Conservation (phyloP, 2,888 invertebrate species). For the Thyatira batis region DNA sequence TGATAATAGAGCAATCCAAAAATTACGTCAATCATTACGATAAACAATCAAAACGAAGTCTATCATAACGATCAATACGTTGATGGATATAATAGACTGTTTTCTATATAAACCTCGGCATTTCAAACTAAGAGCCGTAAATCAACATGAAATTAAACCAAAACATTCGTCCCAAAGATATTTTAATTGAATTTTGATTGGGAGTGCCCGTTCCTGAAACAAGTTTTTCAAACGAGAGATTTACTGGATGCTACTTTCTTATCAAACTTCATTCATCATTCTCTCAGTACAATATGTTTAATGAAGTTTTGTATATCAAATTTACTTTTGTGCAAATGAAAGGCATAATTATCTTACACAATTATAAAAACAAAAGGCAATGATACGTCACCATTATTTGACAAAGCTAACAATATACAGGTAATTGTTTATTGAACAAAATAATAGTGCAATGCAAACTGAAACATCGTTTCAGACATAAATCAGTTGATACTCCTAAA, state of each 20-base stretch:
- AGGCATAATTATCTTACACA: too few relatives aligned
- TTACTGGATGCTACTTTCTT: constrained; percentile 41
- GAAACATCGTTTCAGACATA: constrained; percentile 1
- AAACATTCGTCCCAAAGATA: constrained; percentile 25
- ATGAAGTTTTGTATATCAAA: constrained; percentile 41
- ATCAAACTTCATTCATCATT: constrained; percentile 44
- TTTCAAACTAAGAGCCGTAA: neutral
- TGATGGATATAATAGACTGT: neutral
- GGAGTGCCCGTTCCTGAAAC: constrained; percentile 4
- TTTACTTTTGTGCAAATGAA: neutral
- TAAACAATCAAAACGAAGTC: too few relatives aligned
- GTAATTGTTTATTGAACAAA: too few relatives aligned
- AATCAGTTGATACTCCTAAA: constrained; percentile 10
- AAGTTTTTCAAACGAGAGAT: constrained; percentile 26
- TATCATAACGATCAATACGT: too few relatives aligned
- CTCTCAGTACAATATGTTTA: constrained; percentile 41
- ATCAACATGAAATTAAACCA: constrained; percentile 14
- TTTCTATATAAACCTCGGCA: neutral
- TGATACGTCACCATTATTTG: too few relatives aligned
- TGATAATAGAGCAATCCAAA: too few relatives aligned
- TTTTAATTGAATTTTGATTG: constrained; percentile 30
- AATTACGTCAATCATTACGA: too few relatives aligned
- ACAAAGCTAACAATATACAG: too few relatives aligned
- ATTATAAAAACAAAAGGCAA: too few relatives aligned
- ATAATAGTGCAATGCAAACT: neutral